Percentiles rank a stretch among this genome's conserved stretches.
phyloP scores from a whole-genome alignment of 1,140 invertebrate species.

The Metopolophium dirhodum region DNA sequence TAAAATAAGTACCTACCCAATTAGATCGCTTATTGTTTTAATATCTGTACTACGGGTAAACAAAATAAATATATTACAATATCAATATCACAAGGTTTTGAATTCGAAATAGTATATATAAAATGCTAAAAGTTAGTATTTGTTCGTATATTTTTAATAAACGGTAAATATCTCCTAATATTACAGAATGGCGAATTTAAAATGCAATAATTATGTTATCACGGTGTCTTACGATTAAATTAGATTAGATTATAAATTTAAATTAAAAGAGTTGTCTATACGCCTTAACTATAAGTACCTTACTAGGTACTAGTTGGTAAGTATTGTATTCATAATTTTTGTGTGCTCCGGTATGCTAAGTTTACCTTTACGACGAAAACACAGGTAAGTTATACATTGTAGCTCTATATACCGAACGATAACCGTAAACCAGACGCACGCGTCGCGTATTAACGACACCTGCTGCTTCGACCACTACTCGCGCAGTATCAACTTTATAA shows the following conservation, averaged over 20 bases:
- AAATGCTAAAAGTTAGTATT: background rate
- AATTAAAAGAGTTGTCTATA: background rate
- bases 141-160: background rate
- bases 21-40: background rate
- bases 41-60: background rate
- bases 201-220: background rate
- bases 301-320: background rate
- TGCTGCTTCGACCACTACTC: background rate
- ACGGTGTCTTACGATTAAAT: background rate
- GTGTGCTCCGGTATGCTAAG: background rate
- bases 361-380: background rate
- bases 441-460: background rate
- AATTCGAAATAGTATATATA: background rate
- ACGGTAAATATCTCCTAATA: too few species aligned
- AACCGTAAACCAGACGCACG: background rate
- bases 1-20: too few species aligned
- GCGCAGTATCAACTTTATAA: background rate
- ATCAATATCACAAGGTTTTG: background rate
- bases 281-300: background rate
- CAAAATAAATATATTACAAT: background rate
- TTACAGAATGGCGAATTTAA: background rate
- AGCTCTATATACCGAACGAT: background rate
- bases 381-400: background rate
- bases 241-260: background rate
- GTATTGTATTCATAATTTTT: background rate